phyloP scores from a whole-genome alignment of 2,113 vertebrate species.

The Ifrita kowaldi region DNA sequence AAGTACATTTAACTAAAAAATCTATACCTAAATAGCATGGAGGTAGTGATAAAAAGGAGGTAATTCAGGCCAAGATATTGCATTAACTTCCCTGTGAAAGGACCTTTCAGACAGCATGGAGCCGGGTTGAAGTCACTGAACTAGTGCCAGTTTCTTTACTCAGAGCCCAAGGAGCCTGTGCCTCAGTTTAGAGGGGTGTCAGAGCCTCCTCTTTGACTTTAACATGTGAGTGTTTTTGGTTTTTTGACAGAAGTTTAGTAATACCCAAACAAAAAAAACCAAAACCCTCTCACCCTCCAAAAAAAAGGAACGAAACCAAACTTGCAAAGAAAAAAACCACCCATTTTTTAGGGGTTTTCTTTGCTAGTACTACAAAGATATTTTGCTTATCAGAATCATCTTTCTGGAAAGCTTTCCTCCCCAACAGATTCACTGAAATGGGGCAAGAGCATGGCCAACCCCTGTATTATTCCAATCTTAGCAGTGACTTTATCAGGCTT shows the following conservation, averaged over 20 bases:
- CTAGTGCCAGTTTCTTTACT: not conserved
- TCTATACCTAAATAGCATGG: conserved; percentile 36
- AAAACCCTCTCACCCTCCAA: not conserved
- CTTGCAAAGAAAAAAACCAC: fast-evolving
- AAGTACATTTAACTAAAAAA: conserved; percentile 54
- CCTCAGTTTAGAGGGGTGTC: not conserved
- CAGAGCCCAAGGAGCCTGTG: not conserved
- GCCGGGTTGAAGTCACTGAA: not conserved
- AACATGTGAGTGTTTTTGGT: not conserved
- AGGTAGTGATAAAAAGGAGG: conserved; percentile 53
- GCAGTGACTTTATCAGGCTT: not conserved
- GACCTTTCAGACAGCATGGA: conserved; percentile 1
- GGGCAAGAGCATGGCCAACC: not conserved
- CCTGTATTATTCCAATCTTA: not conserved
- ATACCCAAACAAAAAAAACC: not conserved
- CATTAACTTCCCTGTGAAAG: conserved; percentile 37
- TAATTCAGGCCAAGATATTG: conserved; percentile 38
- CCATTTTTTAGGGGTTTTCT: not conserved
- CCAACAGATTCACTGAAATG: not conserved
- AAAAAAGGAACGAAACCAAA: not conserved
- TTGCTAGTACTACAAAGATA: not conserved
- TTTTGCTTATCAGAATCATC: not conserved
- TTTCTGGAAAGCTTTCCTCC: not conserved
- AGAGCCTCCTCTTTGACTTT: not conserved
- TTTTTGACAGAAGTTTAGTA: not conserved